phyloP scores from a whole-genome alignment of 35 echinoderm and acorn worm species.

The Apostichopus japonicus region DNA sequence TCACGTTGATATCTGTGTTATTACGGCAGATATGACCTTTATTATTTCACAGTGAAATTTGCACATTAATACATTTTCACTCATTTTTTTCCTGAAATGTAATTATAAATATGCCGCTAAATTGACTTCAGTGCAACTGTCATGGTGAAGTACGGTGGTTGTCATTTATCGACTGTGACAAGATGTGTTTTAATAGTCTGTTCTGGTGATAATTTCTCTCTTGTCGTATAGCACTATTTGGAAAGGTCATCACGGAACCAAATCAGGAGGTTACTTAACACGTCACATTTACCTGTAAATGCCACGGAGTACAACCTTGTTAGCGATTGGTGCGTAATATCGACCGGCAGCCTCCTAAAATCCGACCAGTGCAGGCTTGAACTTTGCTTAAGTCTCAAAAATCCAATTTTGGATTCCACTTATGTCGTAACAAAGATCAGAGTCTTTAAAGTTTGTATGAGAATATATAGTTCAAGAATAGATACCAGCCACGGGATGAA shows the following conservation, averaged over 20 bases:
- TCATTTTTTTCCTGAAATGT: not conserved
- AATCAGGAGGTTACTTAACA: not conserved
- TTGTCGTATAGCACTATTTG: not conserved
- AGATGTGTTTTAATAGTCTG: not conserved
- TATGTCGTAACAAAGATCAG: not conserved
- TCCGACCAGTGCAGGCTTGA: not conserved
- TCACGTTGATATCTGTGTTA: not conserved
- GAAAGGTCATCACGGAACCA: not conserved
- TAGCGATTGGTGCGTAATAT: not conserved
- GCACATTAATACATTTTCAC: not conserved
- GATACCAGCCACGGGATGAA: not conserved
- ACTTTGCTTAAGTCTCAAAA: conserved; percentile 20
- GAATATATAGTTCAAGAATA: not conserved
- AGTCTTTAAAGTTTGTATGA: conserved; percentile 6
- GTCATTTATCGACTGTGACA: too few relatives aligned
- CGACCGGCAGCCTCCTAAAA: not conserved
- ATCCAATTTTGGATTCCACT: conserved; percentile 3
- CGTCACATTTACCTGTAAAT: conserved; percentile 9
- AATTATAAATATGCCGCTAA: not conserved
- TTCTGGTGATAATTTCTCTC: not conserved
- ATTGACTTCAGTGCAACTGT: too few relatives aligned
- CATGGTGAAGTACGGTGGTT: too few relatives aligned
- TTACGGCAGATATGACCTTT: not conserved
- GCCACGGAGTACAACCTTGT: not conserved
- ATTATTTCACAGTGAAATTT: not conserved